Evolutionary conservation across 2,797 vertebrate species (phyloP), one percentile per base, ranked within the genome.

Genomic region (Peromyscus nudipes): DNA sequence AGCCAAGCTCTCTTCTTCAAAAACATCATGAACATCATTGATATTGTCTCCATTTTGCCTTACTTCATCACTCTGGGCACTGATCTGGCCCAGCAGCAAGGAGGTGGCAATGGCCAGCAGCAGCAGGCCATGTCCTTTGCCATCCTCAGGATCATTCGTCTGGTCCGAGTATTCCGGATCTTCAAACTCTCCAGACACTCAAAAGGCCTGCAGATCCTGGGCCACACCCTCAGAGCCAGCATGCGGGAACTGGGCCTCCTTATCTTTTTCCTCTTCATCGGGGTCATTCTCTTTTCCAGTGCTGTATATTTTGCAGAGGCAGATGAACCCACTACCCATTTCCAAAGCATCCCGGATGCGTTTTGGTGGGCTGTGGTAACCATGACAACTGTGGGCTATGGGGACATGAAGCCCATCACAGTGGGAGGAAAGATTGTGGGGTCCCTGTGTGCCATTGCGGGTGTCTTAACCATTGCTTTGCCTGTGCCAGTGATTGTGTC

Each of bases 331-430:
- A 98, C 99, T 17, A 99, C 99, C 7, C 99, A 99, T 98, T 99
- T 99, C 98, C 99, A 99, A 77, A 99, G 99, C 99, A 99, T 99
- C 99, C 99, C 99, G 0, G 99, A 99, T 98, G 99, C 99, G 1
- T 99, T 99, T 97, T 99, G 99, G 99, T 99, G 99, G 99, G 99
- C 99, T 16, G 99, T 99, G 81, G 99, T 99, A 95, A 99, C 99
- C 97, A 99, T 99, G 99, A 99, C 99, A 77, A 99, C 99, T 25
- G 99, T 99, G 97, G 99, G 99, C 97, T 99, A 99, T 95, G 99
- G 99, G 75, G 99, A 99, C 99, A 99, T 99, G 99, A 99, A 99
- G 98, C 99, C 99, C 98, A 99, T 99, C 98, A 99, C 99, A 0
- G 99, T 99, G 64, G 99, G 99, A 9, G 99, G 99, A 88, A 99